Evolutionary conservation across 2,797 vertebrate species (phyloP).

Genomic region (Hybognathus amarus): DNA sequence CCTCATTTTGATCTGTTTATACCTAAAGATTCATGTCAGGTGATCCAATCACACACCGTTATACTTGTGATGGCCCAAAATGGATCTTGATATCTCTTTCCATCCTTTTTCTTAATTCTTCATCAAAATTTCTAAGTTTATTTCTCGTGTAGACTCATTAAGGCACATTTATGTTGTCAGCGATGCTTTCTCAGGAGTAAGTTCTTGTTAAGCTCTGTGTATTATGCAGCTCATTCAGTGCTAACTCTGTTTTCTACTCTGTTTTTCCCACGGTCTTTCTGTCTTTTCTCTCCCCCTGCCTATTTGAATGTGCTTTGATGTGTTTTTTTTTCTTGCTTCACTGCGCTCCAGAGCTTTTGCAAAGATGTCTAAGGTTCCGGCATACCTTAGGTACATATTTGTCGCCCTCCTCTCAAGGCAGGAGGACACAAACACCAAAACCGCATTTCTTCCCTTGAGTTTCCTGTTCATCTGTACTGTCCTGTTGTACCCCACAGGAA

Average conservation of each 20-base stretch:
- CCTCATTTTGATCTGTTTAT: background rate
- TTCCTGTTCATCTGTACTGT: constrained; percentile 34
- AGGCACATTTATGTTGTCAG: background rate
- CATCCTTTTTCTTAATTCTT: too few relatives aligned
- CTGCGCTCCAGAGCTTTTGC: constrained; percentile 63
- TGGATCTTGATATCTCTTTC: background rate
- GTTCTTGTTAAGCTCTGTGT: constrained; percentile 5
- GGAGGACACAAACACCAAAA: constrained; percentile 31
- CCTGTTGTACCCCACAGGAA: constrained; percentile 8
- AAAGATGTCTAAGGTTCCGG: constrained; percentile 64
- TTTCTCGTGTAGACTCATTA: background rate
- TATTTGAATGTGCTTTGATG: background rate
- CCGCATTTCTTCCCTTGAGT: constrained; percentile 2
- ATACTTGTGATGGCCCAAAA: background rate
- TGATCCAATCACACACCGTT: background rate
- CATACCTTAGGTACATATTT: constrained; percentile 60
- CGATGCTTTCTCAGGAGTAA: constrained; percentile 4
- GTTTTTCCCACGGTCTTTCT: constrained; percentile 31
- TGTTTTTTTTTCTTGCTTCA: background rate
- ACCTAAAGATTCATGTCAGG: background rate
- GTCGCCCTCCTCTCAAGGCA: constrained; percentile 28
- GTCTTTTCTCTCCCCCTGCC: constrained; percentile 12
- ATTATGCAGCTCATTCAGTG: constrained; percentile 13
- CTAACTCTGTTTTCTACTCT: constrained; percentile 17
- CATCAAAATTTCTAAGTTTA: background rate